Evolutionary conservation across 2,113 vertebrate species (phyloP).

Genomic region (Chionis minor): DNA sequence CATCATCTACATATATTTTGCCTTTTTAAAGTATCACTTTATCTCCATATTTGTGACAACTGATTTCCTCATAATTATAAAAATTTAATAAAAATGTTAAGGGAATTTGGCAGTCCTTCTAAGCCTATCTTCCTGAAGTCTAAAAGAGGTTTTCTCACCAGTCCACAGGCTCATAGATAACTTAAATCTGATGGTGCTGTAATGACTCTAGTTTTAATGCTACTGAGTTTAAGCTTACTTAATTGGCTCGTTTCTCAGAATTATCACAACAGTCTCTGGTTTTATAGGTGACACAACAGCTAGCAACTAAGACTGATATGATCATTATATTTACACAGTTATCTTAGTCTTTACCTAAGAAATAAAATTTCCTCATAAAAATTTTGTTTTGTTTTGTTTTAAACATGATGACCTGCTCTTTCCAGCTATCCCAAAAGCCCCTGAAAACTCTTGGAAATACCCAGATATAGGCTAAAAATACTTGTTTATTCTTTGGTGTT

Average conservation of each 20-base stretch:
- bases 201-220: background rate
- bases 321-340: background rate
- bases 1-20: rapidly evolving
- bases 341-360: background rate
- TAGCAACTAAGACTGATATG: background rate
- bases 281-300: background rate
- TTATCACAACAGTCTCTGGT: background rate
- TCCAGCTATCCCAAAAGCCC: background rate
- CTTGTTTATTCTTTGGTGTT: background rate
- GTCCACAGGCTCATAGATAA: background rate
- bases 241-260: background rate
- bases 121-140: background rate
- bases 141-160: background rate
- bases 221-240: background rate
- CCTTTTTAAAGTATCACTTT: background rate
- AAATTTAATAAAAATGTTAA: background rate
- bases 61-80: background rate
- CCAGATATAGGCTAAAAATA: background rate
- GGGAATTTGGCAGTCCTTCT: background rate
- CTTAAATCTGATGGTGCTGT: background rate
- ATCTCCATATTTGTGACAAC: background rate
- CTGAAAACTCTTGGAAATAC: background rate
- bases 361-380: background rate
- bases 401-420: background rate
- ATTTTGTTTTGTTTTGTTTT: background rate